Evolutionary conservation across 1,140 invertebrate genomes (phyloP).

Genomic region (Dreissena polymorpha): DNA sequence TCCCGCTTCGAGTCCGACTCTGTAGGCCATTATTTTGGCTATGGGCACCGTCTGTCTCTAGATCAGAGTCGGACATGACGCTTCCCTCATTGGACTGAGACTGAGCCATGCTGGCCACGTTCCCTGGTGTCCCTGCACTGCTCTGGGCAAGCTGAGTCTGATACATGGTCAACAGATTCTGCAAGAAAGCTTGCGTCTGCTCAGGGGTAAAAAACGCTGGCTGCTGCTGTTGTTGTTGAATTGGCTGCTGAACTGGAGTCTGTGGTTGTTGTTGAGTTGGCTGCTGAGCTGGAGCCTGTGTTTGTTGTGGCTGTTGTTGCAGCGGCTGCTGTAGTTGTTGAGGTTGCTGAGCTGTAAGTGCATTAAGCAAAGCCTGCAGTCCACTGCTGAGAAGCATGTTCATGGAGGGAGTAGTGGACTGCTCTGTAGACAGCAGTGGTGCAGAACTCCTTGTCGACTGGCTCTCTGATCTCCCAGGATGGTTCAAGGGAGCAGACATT

Average conservation of each 20-base stretch:
- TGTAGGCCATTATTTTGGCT: no score
- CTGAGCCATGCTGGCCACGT: no score
- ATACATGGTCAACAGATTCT: no score
- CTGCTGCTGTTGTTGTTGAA: not conserved
- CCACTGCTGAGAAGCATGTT: slow-evolving; percentile 1
- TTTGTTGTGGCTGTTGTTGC: not conserved
- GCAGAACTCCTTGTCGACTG: not conserved
- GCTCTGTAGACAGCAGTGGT: not conserved
- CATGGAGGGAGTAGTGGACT: not conserved
- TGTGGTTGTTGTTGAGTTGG: not conserved
- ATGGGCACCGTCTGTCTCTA: no score
- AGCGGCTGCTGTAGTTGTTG: slow-evolving; percentile 1
- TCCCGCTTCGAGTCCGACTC: no score
- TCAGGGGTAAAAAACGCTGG: not conserved
- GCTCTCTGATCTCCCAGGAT: not conserved
- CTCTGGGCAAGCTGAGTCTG: no score
- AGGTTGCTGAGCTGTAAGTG: not conserved
- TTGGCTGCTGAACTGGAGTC: not conserved
- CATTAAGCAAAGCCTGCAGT: not conserved
- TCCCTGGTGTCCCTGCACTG: no score
- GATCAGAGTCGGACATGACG: no score
- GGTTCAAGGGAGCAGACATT: not conserved
- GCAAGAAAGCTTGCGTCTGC: not conserved
- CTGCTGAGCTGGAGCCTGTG: not conserved
- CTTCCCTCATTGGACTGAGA: no score